Conservation (phyloP, 2,888 invertebrate genomes). For the Sphinx pinastri region DNA sequence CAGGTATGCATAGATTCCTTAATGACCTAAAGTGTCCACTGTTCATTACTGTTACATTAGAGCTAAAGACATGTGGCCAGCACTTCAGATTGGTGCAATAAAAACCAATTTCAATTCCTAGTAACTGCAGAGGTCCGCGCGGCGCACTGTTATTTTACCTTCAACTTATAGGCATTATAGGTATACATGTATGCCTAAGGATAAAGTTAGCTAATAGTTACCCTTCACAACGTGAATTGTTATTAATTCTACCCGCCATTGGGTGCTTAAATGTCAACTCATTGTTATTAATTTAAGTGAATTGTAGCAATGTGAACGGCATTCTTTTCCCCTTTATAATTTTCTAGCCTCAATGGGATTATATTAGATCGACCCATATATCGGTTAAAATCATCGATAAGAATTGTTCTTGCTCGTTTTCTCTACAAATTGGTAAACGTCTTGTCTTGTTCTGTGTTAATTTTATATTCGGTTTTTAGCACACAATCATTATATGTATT, state of each 20-base stretch:
- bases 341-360: background rate
- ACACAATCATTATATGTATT: too few species aligned
- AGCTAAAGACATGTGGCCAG: background rate
- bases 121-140: background rate
- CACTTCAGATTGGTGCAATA: slow-evolving; percentile 13
- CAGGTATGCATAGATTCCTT: background rate
- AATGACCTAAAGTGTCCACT: slow-evolving; percentile 9
- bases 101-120: slow-evolving; percentile 8
- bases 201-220: slow-evolving; percentile 11
- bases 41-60: background rate
- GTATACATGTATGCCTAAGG: background rate
- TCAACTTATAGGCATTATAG: slow-evolving; percentile 3
- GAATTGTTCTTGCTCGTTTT: too few species aligned
- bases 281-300: background rate
- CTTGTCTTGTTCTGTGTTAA: too few species aligned
- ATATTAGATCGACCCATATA: background rate
- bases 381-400: too few species aligned
- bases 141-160: slow-evolving; percentile 13
- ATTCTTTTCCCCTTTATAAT: background rate
- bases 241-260: slow-evolving; percentile 16
- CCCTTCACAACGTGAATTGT: background rate
- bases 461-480: too few species aligned
- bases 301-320: background rate
- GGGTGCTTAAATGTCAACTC: slow-evolving; percentile 6
- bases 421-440: too few species aligned